Percentiles rank a stretch among this genome's conserved stretches.
Evolutionary conservation across 2,888 invertebrate genomes (phyloP).

Genomic region (Abrostola tripartita): DNA sequence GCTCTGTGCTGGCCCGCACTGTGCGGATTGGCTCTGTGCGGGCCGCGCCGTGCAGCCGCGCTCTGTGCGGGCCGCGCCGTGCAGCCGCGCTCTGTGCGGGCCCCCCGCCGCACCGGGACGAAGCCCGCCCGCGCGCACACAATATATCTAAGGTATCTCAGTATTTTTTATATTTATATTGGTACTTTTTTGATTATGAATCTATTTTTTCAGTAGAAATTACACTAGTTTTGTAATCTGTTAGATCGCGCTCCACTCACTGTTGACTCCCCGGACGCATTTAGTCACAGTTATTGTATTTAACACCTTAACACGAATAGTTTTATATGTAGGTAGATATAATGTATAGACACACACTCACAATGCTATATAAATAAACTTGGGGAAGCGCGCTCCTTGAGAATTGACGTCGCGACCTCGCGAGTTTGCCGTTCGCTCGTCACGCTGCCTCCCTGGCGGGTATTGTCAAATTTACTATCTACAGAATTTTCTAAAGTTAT

Average conservation of each 20-base stretch:
- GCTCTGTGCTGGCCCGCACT: background rate
- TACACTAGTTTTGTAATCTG: slow-evolving; percentile 85
- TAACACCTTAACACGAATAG: slow-evolving; percentile 84
- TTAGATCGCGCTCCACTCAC: slow-evolving; percentile 74
- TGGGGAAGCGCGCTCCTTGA: slow-evolving; percentile 78
- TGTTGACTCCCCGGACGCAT: slow-evolving; percentile 82
- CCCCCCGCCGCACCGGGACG: slow-evolving; percentile 45
- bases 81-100: slow-evolving; percentile 45
- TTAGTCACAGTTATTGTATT: slow-evolving; percentile 79
- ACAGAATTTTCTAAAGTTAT: slow-evolving; percentile 36
- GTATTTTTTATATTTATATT: slow-evolving; percentile 88
- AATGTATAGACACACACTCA: slow-evolving; percentile 69
- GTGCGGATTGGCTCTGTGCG: slow-evolving; percentile 20
- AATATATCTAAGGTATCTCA: slow-evolving; percentile 77
- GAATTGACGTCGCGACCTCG: slow-evolving; percentile 81
- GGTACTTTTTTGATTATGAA: slow-evolving; percentile 92
- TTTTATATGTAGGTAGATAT: slow-evolving; percentile 68
- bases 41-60: background rate
- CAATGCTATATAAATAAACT: slow-evolving; percentile 75
- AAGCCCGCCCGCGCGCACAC: slow-evolving; percentile 74
- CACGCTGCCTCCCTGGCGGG: slow-evolving; percentile 44
- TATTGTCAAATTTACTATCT: slow-evolving; percentile 51
- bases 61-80: slow-evolving; percentile 38
- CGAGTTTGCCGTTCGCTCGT: slow-evolving; percentile 68
- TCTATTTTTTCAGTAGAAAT: slow-evolving; percentile 89